Base-by-base conservation (phyloP, 2,888 invertebrate species). In the Stenolophus ochropezus region DNA sequence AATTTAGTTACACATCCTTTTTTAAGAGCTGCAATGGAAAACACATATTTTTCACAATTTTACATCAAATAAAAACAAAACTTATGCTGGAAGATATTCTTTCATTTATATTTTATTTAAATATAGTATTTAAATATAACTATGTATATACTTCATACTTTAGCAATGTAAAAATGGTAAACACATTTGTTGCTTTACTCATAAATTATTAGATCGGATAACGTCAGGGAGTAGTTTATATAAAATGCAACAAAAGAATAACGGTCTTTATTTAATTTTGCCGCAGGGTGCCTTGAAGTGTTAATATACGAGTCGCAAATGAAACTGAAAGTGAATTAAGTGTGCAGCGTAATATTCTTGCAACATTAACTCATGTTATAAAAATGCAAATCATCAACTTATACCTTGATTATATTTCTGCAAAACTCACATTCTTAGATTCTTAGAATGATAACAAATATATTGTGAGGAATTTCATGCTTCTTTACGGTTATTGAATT, bases 301-400 rank as follows among this genome's bases (percentile, higher is more conserved):
- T 56, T 56, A 21, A 56, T 20, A 56, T 56, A 56, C 21, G 8
- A 56, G 56, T 56, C 20, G 56, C 6, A 56, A 56, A 56, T 20
- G 56, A 56, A 56, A 56, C 11, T 8, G 20, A 20, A 0, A 42
- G 33, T 42, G 33, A 42, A 42, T 42, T 42, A 42, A 42, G 8
- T 42, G 33, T 42, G 33, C 33, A 42, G 8, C 33, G 4, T 42
- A 42, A 42, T 42, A 42, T 42, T 8, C 33, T 11, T 42, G 33
- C 33, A 42, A 33, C 4, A 33, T 33, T 33, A 33, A 18, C 1
- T 4, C 53, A 53, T 53, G 53, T 11, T 56, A 56, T 56, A 56
- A 56, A 56, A 56, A 56, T 56, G 56, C 56, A 56, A 56, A 20
- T 56, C 56, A 56, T 20, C 11, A 56, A 56, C 8, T 56, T 56